A percentile compares a stretch with the other conserved stretches of the same genome.
Evolutionary conservation across 2,797 vertebrate species (phyloP).

Genomic region (Graptemys geographica): DNA sequence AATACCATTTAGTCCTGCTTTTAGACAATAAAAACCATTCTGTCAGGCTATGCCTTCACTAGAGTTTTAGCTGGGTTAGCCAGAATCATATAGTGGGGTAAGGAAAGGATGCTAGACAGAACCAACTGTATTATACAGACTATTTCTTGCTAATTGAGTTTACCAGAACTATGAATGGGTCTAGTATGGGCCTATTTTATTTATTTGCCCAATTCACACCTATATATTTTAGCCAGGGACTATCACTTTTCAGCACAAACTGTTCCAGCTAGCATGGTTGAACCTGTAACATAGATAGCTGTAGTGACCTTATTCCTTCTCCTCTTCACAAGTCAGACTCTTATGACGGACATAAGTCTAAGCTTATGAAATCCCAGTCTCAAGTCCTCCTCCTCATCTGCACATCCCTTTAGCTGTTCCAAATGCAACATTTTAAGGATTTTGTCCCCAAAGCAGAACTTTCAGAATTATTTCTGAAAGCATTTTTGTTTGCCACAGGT

Average conservation of each 20-base stretch:
- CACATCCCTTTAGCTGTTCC: slow-evolving; percentile 10
- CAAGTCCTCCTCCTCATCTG: slow-evolving; percentile 16
- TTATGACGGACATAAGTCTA: background rate
- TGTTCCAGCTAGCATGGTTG: background rate
- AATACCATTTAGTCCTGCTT: slow-evolving; percentile 24
- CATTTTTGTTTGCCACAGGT: slow-evolving; percentile 56
- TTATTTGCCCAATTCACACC: background rate
- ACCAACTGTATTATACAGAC: background rate
- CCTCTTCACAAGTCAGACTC: background rate
- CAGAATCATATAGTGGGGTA: background rate
- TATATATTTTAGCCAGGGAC: background rate
- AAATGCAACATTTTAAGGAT: slow-evolving; percentile 43
- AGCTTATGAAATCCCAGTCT: slow-evolving; percentile 4
- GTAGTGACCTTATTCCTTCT: background rate
- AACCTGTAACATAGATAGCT: background rate
- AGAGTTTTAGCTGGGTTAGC: slow-evolving; percentile 38
- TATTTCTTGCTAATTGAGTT: slow-evolving; percentile 11
- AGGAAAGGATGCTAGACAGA: slow-evolving; percentile 5
- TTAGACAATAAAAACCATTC: slow-evolving; percentile 45
- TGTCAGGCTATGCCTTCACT: slow-evolving; percentile 53
- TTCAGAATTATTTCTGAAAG: slow-evolving; percentile 65
- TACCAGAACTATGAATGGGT: background rate
- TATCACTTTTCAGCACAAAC: background rate
- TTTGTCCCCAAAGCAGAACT: slow-evolving; percentile 49
- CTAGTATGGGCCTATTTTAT: background rate